Evolutionary conservation across 2,888 invertebrate species (phyloP).

Genomic region (Scaptomyza polygonia): DNA sequence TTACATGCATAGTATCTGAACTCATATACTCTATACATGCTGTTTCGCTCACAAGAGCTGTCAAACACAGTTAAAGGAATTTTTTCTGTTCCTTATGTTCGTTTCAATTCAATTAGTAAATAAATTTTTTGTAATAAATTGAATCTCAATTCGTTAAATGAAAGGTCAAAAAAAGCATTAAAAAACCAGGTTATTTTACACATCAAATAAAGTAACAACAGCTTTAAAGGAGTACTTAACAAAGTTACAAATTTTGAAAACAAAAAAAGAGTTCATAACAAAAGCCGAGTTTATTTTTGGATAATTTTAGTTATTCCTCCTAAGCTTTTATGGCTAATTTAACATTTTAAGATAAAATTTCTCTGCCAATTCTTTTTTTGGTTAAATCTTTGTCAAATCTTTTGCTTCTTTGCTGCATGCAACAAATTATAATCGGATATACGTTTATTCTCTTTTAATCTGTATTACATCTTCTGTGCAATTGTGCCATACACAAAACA

Average conservation of each 20-base stretch:
- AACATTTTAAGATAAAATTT: too few species aligned
- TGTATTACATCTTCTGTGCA: constrained; percentile 34
- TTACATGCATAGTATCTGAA: constrained; percentile 2
- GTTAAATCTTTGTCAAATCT: background rate
- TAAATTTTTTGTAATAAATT: constrained; percentile 13
- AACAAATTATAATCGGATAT: constrained; percentile 1
- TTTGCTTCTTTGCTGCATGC: background rate
- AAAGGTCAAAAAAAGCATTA: background rate
- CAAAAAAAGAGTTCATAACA: too few species aligned
- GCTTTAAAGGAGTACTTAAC: too few species aligned
- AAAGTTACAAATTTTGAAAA: too few species aligned
- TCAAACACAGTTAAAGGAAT: background rate
- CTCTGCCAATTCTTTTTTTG: too few species aligned
- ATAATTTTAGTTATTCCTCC: too few species aligned
- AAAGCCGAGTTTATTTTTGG: too few species aligned
- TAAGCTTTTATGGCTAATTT: too few species aligned
- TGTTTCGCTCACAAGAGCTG: constrained; percentile 1
- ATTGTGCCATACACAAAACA: constrained; percentile 33
- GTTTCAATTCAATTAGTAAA: background rate
- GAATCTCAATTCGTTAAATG: background rate
- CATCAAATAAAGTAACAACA: too few species aligned
- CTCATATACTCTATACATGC: background rate
- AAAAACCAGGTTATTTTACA: too few species aligned
- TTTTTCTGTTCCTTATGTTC: too few species aligned
- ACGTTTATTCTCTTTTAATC: background rate